Evolutionary conservation across 2,888 invertebrate genomes (phyloP).

Genomic region (Alcis repandata): DNA sequence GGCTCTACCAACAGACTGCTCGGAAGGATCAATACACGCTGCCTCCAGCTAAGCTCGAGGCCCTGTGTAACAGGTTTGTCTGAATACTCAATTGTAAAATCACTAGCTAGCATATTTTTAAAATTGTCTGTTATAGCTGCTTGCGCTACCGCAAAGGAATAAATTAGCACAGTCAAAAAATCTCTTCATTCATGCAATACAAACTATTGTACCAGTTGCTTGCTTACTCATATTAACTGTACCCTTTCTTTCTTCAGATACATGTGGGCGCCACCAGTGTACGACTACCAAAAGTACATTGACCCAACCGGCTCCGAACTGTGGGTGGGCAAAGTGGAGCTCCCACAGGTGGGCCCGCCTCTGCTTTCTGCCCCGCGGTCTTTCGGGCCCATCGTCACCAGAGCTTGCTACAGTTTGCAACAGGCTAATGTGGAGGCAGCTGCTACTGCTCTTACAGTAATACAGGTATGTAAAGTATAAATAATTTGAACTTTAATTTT

Average conservation of each 20-base stretch:
- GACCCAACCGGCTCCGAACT: slow-evolving; percentile 61
- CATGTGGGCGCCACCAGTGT: slow-evolving; percentile 71
- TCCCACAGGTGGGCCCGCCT: slow-evolving; percentile 71
- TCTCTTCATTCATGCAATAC: no score
- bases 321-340: slow-evolving; percentile 69
- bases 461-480: slow-evolving; percentile 67
- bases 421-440: slow-evolving; percentile 76
- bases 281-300: slow-evolving; percentile 68
- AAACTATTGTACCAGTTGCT: no score
- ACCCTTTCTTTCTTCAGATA: slow-evolving; percentile 62
- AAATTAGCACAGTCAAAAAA: no score
- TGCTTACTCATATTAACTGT: not conserved
- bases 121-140: no score
- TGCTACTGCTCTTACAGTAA: slow-evolving; percentile 65
- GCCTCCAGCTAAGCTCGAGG: slow-evolving; percentile 76
- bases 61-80: slow-evolving; percentile 75
- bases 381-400: slow-evolving; percentile 68
- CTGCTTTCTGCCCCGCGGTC: slow-evolving; percentile 57
- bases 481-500: no score
- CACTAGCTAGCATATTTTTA: not conserved
- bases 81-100: no score
- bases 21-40: slow-evolving; percentile 59
- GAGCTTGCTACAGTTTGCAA: slow-evolving; percentile 62
- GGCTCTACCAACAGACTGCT: slow-evolving; percentile 35
- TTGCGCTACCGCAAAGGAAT: no score